Conservation (phyloP, 1,140 invertebrate genomes). For the Conus ventricosus region DNA sequence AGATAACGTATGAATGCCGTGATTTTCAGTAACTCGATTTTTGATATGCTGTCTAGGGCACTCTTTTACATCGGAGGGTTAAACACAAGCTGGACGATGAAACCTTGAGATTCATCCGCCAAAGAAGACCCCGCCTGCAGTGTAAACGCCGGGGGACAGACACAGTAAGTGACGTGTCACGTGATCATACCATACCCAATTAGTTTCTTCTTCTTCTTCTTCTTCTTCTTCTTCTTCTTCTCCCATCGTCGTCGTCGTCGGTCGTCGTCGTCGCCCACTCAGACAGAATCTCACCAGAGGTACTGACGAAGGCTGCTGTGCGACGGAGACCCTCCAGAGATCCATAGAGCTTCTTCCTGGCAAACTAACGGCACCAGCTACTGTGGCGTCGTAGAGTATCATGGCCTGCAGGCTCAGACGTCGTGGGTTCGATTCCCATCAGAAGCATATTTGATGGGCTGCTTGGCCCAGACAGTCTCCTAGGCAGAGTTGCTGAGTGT, state of each 20-base stretch:
- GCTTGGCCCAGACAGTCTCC: too few species aligned
- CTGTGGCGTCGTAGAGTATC: too few species aligned
- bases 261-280: neutral
- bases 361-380: too few species aligned
- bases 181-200: too few species aligned
- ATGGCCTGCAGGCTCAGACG: too few species aligned
- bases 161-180: neutral
- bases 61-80: slow-evolving; percentile 63
- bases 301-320: neutral
- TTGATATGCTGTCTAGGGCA: slow-evolving; percentile 56
- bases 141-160: slow-evolving; percentile 1
- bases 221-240: neutral
- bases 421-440: too few species aligned
- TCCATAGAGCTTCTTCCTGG: too few species aligned
- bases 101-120: slow-evolving; percentile 70
- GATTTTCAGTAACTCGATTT: too few species aligned
- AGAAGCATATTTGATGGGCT: too few species aligned
- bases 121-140: slow-evolving; percentile 69
- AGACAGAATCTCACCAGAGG: neutral
- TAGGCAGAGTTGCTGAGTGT: too few species aligned
- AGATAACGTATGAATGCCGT: too few species aligned
- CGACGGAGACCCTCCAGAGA: too few species aligned
- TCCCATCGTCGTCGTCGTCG: neutral
- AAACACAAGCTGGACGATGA: slow-evolving; percentile 71
- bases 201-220: neutral